phyloP scores from a whole-genome alignment of 2,113 vertebrate species.

The Cranoglanis bouderius region DNA sequence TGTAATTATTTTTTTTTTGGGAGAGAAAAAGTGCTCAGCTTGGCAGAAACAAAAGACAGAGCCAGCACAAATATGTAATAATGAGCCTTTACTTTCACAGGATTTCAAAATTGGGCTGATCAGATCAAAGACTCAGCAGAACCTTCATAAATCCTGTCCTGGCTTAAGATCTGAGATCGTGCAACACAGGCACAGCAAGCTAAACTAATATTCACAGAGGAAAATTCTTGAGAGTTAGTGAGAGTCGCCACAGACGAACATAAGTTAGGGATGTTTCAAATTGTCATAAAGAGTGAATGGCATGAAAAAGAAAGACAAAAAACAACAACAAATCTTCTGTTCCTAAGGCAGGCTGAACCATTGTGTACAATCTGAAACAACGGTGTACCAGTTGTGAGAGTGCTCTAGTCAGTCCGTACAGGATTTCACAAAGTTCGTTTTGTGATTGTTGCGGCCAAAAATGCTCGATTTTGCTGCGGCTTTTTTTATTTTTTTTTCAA shows the following conservation, averaged over 20 bases:
- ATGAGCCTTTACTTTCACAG: slow-evolving; percentile 64
- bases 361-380: not conserved
- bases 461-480: too few relatives aligned
- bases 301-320: not conserved
- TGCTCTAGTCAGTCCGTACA: not conserved
- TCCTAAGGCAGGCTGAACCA: not conserved
- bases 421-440: too few relatives aligned
- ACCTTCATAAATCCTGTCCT: slow-evolving; percentile 33
- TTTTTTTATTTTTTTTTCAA: too few relatives aligned
- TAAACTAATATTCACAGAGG: not conserved
- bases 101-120: slow-evolving; percentile 59
- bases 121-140: slow-evolving; percentile 69
- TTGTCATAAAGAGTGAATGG: not conserved
- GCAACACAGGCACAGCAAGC: not conserved
- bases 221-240: not conserved
- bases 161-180: slow-evolving; percentile 46
- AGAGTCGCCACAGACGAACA: not conserved
- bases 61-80: slow-evolving; percentile 62
- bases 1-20: slow-evolving; percentile 56
- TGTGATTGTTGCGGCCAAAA: too few relatives aligned
- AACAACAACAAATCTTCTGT: not conserved
- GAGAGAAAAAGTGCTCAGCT: slow-evolving; percentile 54
- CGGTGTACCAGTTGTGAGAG: not conserved
- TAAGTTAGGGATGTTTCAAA: not conserved
- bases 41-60: slow-evolving; percentile 60